Evolutionary conservation across 92 coral and sea anemone genomes (phyloP).

Genomic region (Phenganax marumi): DNA sequence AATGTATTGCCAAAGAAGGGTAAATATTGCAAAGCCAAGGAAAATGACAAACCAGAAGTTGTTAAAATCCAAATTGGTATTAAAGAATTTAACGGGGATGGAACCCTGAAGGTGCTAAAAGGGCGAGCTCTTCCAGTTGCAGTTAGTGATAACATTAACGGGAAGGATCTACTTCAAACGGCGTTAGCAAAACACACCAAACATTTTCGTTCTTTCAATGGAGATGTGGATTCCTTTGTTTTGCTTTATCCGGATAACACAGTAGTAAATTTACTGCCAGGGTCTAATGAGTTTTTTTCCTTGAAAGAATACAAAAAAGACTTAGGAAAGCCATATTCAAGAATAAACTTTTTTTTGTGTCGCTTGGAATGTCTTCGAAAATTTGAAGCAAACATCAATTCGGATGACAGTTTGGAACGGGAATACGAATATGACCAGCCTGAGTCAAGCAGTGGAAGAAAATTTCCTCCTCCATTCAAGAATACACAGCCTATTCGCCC

Average conservation of each 20-base stretch:
- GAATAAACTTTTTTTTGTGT: not conserved
- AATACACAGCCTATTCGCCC: slow-evolving; percentile 9
- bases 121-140: slow-evolving; percentile 10
- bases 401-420: not conserved
- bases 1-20: slow-evolving; percentile 3
- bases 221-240: not conserved
- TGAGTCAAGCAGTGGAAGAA: not conserved
- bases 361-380: not conserved
- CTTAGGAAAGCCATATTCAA: slow-evolving; percentile 15
- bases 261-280: slow-evolving; percentile 3
- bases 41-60: slow-evolving; percentile 2
- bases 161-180: slow-evolving; percentile 1
- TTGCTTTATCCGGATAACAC: not conserved
- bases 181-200: slow-evolving; percentile 12
- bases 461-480: not conserved
- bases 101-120: not conserved
- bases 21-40: not conserved
- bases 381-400: slow-evolving; percentile 2
- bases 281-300: not conserved
- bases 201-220: slow-evolving; percentile 23
- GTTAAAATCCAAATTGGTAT: slow-evolving; percentile 24
- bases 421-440: not conserved
- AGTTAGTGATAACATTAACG: not conserved
- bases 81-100: slow-evolving; percentile 6
- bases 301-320: slow-evolving; percentile 4